Conservation (phyloP, 2,797 vertebrate genomes). For the Ispidina picta region DNA sequence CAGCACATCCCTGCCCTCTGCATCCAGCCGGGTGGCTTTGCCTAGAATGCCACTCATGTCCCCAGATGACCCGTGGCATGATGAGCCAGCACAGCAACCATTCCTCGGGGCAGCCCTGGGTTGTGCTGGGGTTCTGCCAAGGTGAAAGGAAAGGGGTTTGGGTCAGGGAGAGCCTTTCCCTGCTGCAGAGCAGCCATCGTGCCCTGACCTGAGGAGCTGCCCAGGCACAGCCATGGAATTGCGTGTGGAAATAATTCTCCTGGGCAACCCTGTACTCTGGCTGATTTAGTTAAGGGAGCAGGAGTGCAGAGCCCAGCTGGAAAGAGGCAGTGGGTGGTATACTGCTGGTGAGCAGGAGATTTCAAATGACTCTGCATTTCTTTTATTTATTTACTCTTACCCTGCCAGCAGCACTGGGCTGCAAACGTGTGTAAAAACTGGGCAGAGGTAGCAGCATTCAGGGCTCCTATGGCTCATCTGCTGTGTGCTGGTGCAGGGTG, state of each 20-base stretch:
- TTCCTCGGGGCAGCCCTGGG: rapidly evolving
- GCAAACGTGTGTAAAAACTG: rapidly evolving
- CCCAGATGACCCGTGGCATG: background rate
- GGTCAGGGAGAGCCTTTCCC: background rate
- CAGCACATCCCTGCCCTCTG: background rate
- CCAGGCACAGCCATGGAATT: background rate
- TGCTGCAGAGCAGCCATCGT: background rate
- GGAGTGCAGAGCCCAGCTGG: background rate
- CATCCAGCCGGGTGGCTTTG: rapidly evolving
- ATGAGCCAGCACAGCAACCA: background rate
- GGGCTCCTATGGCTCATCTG: rapidly evolving
- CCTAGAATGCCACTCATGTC: background rate
- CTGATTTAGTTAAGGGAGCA: background rate
- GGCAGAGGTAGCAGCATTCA: background rate
- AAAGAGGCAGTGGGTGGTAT: background rate
- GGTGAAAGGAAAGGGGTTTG: background rate
- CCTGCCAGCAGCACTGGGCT: background rate
- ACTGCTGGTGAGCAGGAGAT: background rate
- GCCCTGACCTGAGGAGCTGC: background rate
- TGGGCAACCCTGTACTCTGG: background rate
- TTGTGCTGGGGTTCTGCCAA: background rate
- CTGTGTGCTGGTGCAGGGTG: background rate
- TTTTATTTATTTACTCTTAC: background rate
- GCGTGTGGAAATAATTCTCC: background rate
- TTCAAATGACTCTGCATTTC: background rate